Evolutionary conservation across 1,140 invertebrate species (phyloP).

Genomic region (Vanessa atalanta): DNA sequence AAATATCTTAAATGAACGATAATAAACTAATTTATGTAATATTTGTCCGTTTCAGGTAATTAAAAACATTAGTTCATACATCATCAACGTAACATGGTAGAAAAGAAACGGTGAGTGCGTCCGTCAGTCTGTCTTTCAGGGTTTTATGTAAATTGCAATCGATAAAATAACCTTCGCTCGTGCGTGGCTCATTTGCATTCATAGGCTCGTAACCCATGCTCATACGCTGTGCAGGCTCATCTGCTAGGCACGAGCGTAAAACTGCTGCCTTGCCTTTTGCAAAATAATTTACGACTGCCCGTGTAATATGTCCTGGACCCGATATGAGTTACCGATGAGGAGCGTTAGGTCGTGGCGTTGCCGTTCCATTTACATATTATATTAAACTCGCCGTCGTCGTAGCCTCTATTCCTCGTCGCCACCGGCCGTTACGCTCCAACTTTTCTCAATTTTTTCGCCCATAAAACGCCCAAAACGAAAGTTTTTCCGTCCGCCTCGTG

Average conservation of each 20-base stretch:
- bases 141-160: slow-evolving; percentile 73
- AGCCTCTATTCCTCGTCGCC: slow-evolving; percentile 59
- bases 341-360: slow-evolving; percentile 66
- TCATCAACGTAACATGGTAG: slow-evolving; percentile 15
- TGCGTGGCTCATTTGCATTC: slow-evolving; percentile 78
- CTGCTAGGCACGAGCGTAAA: slow-evolving; percentile 58
- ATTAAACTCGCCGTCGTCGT: slow-evolving; percentile 69
- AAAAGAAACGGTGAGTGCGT: slow-evolving; percentile 50
- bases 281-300: slow-evolving; percentile 77
- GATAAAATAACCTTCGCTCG: slow-evolving; percentile 66
- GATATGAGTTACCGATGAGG: slow-evolving; percentile 70
- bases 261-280: slow-evolving; percentile 68
- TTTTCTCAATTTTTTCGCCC: slow-evolving; percentile 79
- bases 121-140: slow-evolving; percentile 56
- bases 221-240: slow-evolving; percentile 59
- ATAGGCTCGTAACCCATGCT: slow-evolving; percentile 78
- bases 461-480: slow-evolving; percentile 77
- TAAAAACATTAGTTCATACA: slow-evolving; percentile 11
- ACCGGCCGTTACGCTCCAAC: slow-evolving; percentile 77
- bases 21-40: slow-evolving; percentile 28
- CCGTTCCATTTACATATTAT: slow-evolving; percentile 80
- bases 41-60: slow-evolving; percentile 41
- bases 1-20: neutral
- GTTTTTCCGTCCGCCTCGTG: slow-evolving; percentile 70
- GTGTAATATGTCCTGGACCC: slow-evolving; percentile 70